phyloP scores from a whole-genome alignment of 2,113 vertebrate genomes.

The Apeltes quadracus region DNA sequence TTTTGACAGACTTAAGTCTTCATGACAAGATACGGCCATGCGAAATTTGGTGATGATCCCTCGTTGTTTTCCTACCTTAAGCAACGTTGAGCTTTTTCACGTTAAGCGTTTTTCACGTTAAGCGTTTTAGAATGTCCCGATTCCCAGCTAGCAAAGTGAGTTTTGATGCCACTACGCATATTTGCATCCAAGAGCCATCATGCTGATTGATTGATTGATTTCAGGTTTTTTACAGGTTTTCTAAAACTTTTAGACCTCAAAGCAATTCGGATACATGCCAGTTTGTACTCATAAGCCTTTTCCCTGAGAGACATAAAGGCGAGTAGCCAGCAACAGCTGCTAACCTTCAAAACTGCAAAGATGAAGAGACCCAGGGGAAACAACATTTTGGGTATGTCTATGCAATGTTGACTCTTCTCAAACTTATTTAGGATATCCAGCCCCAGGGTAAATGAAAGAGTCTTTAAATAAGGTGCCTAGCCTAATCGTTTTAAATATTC shows the following conservation, averaged over 20 bases:
- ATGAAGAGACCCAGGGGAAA: slow-evolving; percentile 33
- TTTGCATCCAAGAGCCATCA: slow-evolving; percentile 25
- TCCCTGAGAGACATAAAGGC: slow-evolving; percentile 26
- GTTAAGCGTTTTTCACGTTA: no score
- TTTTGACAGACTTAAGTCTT: no score
- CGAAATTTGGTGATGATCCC: no score
- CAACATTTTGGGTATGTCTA: slow-evolving; percentile 6
- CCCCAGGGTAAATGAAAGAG: slow-evolving; percentile 31
- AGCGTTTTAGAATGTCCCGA: no score
- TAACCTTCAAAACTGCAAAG: slow-evolving; percentile 27
- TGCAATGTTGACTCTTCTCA: slow-evolving; percentile 31
- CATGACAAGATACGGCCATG: no score
- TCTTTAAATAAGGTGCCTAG: slow-evolving; percentile 53
- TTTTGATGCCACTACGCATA: slow-evolving; percentile 39
- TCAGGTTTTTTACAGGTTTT: slow-evolving; percentile 49
- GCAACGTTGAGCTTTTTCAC: no score
- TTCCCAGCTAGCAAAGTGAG: slow-evolving; percentile 9
- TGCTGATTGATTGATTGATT: slow-evolving; percentile 45
- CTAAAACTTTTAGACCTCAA: slow-evolving; percentile 10
- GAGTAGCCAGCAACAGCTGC: slow-evolving; percentile 49
- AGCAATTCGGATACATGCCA: slow-evolving; percentile 10
- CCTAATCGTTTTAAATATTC: slow-evolving; percentile 47
- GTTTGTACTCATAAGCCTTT: slow-evolving; percentile 20
- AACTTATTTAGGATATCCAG: slow-evolving; percentile 36
- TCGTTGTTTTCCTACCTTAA: no score